Evolutionary conservation across 2,888 invertebrate species (phyloP).

Genomic region (Teleogryllus oceanicus): DNA sequence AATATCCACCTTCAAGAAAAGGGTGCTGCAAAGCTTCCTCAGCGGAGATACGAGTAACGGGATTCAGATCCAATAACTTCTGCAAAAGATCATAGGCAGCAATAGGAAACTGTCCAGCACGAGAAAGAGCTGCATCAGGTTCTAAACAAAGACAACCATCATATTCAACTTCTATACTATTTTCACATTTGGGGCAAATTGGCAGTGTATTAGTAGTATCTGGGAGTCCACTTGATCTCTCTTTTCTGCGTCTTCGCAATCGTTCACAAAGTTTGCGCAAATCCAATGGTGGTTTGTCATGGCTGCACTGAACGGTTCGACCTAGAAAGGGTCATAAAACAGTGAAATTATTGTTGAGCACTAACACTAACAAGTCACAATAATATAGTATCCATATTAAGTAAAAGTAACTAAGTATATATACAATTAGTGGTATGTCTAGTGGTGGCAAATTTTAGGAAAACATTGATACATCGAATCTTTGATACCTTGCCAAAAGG

Average conservation of each 20-base stretch:
- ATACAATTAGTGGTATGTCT: no score
- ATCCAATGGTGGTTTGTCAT: constrained; percentile 42
- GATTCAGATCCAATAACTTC: constrained; percentile 73
- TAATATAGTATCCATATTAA: no score
- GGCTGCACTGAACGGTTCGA: constrained; percentile 42
- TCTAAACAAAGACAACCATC: constrained; percentile 35
- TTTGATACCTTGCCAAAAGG: no score
- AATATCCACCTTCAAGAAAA: constrained; percentile 54
- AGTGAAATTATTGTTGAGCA: background rate
- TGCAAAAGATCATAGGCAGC: constrained; percentile 70
- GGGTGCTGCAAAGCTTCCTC: constrained; percentile 71
- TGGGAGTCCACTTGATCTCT: constrained; percentile 18
- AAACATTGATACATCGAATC: no score
- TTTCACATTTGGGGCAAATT: constrained; percentile 36
- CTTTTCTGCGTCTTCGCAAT: constrained; percentile 40
- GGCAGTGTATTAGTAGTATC: constrained; percentile 21
- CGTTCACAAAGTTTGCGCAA: constrained; percentile 47
- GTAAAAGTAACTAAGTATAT: no score
- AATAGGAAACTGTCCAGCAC: constrained; percentile 56
- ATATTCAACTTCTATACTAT: constrained; percentile 27
- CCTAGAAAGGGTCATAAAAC: constrained; percentile 36
- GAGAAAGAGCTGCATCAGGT: background rate
- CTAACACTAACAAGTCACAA: no score
- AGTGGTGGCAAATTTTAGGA: no score
- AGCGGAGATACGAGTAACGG: constrained; percentile 69